Conservation (phyloP, 2,113 vertebrate species). For the Anolis sagrei region DNA sequence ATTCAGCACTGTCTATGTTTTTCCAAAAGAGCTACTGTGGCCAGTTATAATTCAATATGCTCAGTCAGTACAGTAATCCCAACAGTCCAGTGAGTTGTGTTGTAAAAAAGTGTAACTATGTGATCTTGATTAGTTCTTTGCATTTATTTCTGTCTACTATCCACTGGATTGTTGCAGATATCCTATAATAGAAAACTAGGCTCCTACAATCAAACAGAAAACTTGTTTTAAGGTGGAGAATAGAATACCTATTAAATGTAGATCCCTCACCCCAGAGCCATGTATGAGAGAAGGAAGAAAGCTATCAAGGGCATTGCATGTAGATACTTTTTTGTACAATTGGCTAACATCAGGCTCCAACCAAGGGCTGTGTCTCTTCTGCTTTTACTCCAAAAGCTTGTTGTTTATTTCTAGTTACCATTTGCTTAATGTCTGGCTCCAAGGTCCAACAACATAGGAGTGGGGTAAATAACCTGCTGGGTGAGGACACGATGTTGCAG, state of each 20-base stretch:
- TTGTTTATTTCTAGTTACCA: neutral
- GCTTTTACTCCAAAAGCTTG: neutral
- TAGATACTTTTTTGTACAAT: neutral
- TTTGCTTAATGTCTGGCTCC: conserved; percentile 6
- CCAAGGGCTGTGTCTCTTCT: neutral
- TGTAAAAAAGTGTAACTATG: neutral
- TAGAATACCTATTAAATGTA: neutral
- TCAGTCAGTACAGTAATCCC: neutral
- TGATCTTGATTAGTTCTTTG: neutral
- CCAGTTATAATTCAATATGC: neutral
- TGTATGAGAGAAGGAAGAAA: neutral
- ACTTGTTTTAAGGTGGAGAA: neutral
- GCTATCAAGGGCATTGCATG: neutral
- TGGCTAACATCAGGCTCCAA: neutral
- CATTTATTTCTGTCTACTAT: neutral
- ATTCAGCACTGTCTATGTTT: neutral
- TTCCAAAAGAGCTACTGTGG: neutral
- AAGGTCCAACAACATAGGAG: neutral
- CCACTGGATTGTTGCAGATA: neutral
- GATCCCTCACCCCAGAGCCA: neutral
- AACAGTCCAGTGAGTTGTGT: neutral
- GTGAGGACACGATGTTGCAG: neutral
- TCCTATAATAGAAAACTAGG: neutral
- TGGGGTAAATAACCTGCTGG: conserved; percentile 10
- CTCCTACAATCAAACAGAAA: neutral